Percentiles rank a stretch among this genome's conserved stretches.
Conservation (phyloP, 2,797 vertebrate species). For the Kryptopterus vitreolus region DNA sequence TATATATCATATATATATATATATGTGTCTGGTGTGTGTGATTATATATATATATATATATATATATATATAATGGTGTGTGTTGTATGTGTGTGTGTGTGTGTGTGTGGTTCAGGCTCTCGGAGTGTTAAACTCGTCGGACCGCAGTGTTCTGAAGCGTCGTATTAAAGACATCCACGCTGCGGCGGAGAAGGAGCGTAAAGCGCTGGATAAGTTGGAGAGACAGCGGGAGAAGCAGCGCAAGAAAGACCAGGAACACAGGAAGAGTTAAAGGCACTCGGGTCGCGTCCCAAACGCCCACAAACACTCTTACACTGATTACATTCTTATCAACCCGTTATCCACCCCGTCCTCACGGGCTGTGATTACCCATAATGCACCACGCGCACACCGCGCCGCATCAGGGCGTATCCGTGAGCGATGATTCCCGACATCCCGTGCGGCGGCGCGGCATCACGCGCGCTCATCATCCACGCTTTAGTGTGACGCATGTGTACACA, state of each 20-base stretch:
- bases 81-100: neutral
- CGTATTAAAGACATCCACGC: constrained; percentile 81
- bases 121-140: constrained; percentile 79
- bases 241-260: constrained; percentile 77
- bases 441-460: too few species aligned
- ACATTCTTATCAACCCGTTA: neutral
- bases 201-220: constrained; percentile 83
- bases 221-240: constrained; percentile 82
- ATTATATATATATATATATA: too few species aligned
- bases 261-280: constrained; percentile 67
- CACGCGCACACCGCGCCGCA: too few species aligned
- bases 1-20: too few species aligned
- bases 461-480: neutral
- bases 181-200: constrained; percentile 79
- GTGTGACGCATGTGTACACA: neutral
- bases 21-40: too few species aligned
- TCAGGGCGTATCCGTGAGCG: neutral
- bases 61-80: too few species aligned
- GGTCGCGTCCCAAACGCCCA: neutral
- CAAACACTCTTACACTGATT: neutral
- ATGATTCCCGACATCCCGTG: neutral
- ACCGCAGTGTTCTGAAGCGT: constrained; percentile 80
- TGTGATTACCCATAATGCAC: constrained; percentile 10
- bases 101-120: constrained; percentile 67
- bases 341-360: neutral